Percentiles rank a stretch among this genome's conserved stretches.
Conservation (phyloP, 2,113 vertebrate species). For the Melanerpes formicivorus region DNA sequence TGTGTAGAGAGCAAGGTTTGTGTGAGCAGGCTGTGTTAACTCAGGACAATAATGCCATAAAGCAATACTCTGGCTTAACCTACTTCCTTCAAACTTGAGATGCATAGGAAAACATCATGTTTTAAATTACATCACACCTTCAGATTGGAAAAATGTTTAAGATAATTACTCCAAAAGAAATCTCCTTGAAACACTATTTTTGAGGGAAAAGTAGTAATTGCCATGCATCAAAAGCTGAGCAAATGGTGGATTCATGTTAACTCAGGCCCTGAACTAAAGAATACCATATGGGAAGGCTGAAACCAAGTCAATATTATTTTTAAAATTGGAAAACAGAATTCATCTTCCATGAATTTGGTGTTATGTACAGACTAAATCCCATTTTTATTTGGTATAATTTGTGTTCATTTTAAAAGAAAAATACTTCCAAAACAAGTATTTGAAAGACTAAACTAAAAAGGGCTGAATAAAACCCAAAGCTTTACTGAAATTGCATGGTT, state of each 20-base stretch:
- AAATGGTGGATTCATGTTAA: neutral
- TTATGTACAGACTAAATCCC: neutral
- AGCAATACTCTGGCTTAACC: neutral
- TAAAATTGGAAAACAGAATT: neutral
- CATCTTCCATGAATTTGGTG: neutral
- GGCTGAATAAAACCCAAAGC: neutral
- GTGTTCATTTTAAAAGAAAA: neutral
- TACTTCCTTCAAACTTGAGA: neutral
- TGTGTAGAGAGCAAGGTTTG: too few relatives aligned
- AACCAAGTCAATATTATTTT: neutral
- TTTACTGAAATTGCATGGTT: neutral
- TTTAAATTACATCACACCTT: neutral
- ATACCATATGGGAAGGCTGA: neutral
- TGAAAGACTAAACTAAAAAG: neutral
- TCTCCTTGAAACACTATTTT: neutral
- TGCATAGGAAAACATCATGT: neutral
- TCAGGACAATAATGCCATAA: accelerated
- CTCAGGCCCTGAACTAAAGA: neutral
- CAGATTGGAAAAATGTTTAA: neutral
- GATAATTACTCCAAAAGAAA: neutral
- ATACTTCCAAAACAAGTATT: neutral
- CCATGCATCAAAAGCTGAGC: neutral
- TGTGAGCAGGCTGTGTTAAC: too few relatives aligned
- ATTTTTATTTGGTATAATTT: neutral
- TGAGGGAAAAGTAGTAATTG: neutral